Evolutionary conservation across 2,797 vertebrate species (phyloP), one percentile per base, ranked within the genome.

Genomic region (Spea hammondii): DNA sequence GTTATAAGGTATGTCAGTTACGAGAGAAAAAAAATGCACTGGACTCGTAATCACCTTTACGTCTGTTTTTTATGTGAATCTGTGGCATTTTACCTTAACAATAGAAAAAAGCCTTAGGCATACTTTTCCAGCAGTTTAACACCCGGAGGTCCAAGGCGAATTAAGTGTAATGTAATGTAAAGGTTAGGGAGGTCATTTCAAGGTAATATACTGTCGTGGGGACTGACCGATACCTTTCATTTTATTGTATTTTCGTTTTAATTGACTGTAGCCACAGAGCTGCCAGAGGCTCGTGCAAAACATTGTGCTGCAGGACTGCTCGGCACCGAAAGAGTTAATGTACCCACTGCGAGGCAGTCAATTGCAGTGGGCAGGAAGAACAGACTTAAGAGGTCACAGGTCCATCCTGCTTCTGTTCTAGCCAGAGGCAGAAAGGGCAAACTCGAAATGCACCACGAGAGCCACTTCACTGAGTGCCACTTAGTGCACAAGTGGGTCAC

Each of bases 331-430:
- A 59, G 64, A 44, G 64, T 65, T 65, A 45, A 62, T 17, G 10
- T 53, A 32, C 10, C n/a, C 47, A 45, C 45, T 77, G 64, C 44
- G 69, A 50, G 8, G 4, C 48, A 47, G 69, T 53, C 72, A 65
- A 3, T n/a, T 13, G 12, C 48, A 64, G 65, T n/a, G 47, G 70
- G 55, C 79, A 80, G 79, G 79, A 80, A 80, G 73, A 80, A 59
- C 68, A 59, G 60, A 68, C 60, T 76, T 57, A 1, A 55, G 5
- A 78, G 80, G 80, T 82, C 80, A 78, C 8, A 49, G 75, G 70
- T 62, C 75, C 80, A 74, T 82, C 75, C 74, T 68, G 54, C 62
- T 79, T 65, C 65, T 77, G 55, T 76, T 81, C 73, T 50, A 74
- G 54, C 65, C 59, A 55, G 64, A 65, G 64, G 75, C 59, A 62